Percentiles rank a stretch among this genome's conserved stretches.
phyloP scores from a whole-genome alignment of 2,797 vertebrate genomes.

The Microchirus variegatus region DNA sequence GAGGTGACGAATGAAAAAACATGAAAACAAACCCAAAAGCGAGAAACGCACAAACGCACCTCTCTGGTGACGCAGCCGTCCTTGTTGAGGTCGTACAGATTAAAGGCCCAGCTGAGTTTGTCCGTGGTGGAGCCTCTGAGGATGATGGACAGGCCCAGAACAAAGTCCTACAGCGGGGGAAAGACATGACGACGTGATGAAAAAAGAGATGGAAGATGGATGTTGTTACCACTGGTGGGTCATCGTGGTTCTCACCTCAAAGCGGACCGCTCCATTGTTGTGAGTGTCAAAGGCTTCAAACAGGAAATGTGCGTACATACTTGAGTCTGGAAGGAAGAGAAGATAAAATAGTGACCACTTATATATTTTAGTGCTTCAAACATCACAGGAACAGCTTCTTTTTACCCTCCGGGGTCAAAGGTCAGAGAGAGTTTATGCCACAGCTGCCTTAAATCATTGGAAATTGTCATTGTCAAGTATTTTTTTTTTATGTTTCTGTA shows the following conservation, averaged over 20 bases:
- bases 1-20: too few species aligned
- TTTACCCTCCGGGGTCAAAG: neutral
- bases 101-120: constrained; percentile 97
- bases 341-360: neutral
- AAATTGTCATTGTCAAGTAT: too few species aligned
- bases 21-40: too few species aligned
- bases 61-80: constrained; percentile 99
- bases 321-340: constrained; percentile 85
- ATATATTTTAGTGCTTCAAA: neutral
- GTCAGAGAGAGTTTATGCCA: too few species aligned
- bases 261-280: constrained; percentile 91
- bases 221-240: too few species aligned
- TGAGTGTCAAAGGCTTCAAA: constrained; percentile 96
- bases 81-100: constrained; percentile 97
- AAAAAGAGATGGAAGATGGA: too few species aligned
- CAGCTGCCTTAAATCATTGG: too few species aligned
- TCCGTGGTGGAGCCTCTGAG: constrained; percentile 92
- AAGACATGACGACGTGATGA: too few species aligned
- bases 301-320: constrained; percentile 95
- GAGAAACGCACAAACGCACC: constrained; percentile 72
- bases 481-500: too few species aligned
- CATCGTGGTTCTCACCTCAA: constrained; percentile 85
- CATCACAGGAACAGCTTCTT: neutral
- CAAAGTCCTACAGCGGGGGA: constrained; percentile 86
- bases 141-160: constrained; percentile 93